These are phyloP conservation scores for Benthosema pterotum DNA, from an alignment of 2,797 vertebrate genomes.

Conservation along the genomic window DNA sequence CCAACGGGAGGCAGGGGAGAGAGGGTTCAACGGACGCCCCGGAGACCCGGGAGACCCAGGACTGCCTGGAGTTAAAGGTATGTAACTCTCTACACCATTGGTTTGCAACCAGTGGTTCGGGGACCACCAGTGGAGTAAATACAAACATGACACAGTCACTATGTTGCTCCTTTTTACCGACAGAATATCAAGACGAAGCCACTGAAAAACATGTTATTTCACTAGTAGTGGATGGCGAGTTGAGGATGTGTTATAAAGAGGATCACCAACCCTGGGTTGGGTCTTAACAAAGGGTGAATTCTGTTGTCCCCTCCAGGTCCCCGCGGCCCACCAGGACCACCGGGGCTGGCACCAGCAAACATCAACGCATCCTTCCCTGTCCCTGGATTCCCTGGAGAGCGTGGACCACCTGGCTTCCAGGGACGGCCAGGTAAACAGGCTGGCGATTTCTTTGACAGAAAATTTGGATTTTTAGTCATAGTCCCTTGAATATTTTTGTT, in stretches of 20 bases:
- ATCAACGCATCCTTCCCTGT: constrained; percentile 36
- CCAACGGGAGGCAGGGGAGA: constrained; percentile 50
- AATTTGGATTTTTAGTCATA: too few relatives aligned
- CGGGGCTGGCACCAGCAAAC: constrained; percentile 21
- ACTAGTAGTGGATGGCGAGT: too few relatives aligned
- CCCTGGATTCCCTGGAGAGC: constrained; percentile 35
- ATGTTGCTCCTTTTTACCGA: too few relatives aligned
- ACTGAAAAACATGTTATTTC: too few relatives aligned
- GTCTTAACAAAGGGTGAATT: too few relatives aligned
- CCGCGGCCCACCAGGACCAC: constrained; percentile 36
- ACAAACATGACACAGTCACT: too few relatives aligned
- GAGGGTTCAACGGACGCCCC: constrained; percentile 40
- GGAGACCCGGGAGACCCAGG: constrained; percentile 53
- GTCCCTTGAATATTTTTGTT: too few relatives aligned
- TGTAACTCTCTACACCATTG: constrained; percentile 29
- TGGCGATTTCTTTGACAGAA: background rate
- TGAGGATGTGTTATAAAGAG: too few relatives aligned
- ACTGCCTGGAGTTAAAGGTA: constrained; percentile 58
- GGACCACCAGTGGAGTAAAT: too few relatives aligned
- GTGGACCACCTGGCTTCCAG: constrained; percentile 28
- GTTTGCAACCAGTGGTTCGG: background rate
- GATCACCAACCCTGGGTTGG: too few relatives aligned
- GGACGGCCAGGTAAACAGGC: constrained; percentile 52
- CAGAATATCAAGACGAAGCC: too few relatives aligned
- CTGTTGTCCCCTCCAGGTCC: constrained; percentile 43